These are phyloP conservation scores for Pseudomyrmex sp. DNA, from an alignment of 1,140 invertebrate genomes.

Conservation along the genomic window DNA sequence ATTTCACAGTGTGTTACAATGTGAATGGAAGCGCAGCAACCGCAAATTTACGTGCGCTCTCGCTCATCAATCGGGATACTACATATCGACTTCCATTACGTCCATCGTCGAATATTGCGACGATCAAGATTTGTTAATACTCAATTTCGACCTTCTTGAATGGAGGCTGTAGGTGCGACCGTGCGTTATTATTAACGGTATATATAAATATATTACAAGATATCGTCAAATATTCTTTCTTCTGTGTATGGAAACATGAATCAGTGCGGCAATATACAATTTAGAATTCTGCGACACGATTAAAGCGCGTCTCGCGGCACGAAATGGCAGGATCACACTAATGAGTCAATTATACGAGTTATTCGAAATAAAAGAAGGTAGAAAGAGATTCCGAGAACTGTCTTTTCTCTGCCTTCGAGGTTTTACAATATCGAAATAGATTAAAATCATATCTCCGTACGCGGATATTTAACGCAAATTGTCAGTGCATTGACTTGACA, in stretches of 20 bases:
- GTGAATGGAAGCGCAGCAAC: constrained; percentile 27
- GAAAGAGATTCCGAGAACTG: constrained; percentile 1
- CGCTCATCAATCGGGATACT: constrained; percentile 17
- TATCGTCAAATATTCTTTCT: constrained; percentile 12
- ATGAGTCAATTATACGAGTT: constrained; percentile 77
- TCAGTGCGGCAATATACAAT: constrained; percentile 55
- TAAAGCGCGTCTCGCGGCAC: constrained; percentile 24
- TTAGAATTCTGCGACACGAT: constrained; percentile 58
- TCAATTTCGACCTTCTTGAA: constrained; percentile 43
- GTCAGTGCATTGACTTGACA: background rate
- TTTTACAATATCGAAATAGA: constrained; percentile 67
- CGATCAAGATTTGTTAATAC: constrained; percentile 43
- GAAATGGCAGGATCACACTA: constrained; percentile 66
- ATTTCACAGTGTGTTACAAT: background rate
- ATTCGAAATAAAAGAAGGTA: constrained; percentile 63
- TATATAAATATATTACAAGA: constrained; percentile 8
- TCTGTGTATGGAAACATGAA: constrained; percentile 23
- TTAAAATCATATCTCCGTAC: constrained; percentile 74
- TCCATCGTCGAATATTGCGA: constrained; percentile 15
- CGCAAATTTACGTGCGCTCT: constrained; percentile 37
- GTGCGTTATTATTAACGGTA: constrained; percentile 26
- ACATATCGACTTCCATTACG: constrained; percentile 37
- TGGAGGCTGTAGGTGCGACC: constrained; percentile 18
- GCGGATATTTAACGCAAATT: constrained; percentile 61
- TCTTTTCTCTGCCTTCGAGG: constrained; percentile 17